Percentiles rank a stretch among this genome's conserved stretches.
These are phyloP conservation scores for Eulithis prunata DNA, from an alignment of 2,888 invertebrate species.

Conservation along the genomic window DNA sequence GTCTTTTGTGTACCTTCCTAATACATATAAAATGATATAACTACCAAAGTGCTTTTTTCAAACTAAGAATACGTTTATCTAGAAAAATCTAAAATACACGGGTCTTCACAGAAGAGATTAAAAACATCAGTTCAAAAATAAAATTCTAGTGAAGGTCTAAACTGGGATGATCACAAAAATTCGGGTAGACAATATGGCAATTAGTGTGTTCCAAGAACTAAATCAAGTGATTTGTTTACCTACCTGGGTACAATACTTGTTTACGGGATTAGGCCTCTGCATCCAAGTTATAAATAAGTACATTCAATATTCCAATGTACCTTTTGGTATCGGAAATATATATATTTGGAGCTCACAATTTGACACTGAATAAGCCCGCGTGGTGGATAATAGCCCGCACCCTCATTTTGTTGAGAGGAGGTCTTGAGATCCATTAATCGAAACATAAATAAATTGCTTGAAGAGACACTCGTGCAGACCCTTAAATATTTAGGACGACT, in stretches of 20 bases:
- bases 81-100: too few relatives aligned
- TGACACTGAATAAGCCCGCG: conserved; percentile 11
- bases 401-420: conserved; percentile 14
- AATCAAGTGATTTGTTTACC: background rate
- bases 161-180: too few relatives aligned
- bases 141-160: too few relatives aligned
- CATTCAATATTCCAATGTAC: background rate
- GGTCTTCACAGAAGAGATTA: too few relatives aligned
- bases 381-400: conserved; percentile 26
- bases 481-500: conserved; percentile 4
- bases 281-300: too few relatives aligned
- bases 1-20: too few relatives aligned
- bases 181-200: too few relatives aligned
- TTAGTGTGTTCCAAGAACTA: background rate
- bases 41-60: too few relatives aligned
- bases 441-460: conserved; percentile 27
- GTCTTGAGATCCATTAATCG: conserved; percentile 22
- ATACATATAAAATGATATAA: too few relatives aligned
- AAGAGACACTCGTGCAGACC: conserved; percentile 19
- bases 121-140: too few relatives aligned
- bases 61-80: too few relatives aligned
- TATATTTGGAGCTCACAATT: conserved; percentile 11
- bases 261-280: background rate
- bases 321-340: background rate
- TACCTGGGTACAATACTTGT: background rate